Percentiles rank a stretch among this genome's conserved stretches.
Conservation (phyloP, 92 coral and sea anemone genomes). For the Nematostella vectensis region DNA sequence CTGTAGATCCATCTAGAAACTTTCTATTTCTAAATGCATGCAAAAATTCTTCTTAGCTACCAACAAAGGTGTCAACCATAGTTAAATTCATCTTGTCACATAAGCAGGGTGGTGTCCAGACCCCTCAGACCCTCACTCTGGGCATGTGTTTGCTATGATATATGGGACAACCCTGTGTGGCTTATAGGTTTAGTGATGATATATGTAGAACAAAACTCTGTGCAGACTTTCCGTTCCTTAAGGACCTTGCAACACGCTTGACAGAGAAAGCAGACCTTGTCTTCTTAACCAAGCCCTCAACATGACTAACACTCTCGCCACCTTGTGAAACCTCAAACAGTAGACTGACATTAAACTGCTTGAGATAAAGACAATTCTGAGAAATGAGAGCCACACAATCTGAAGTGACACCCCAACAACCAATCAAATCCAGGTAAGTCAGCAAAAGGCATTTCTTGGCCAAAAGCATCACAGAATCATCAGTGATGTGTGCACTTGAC, state of each 20-base stretch:
- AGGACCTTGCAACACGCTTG: conserved; percentile 35
- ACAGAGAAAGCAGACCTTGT: conserved; percentile 35
- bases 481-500: conserved; percentile 50
- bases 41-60: too few species aligned
- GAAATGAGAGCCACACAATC: conserved; percentile 31
- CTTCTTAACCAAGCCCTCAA: conserved; percentile 17
- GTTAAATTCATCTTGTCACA: too few species aligned
- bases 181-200: conserved; percentile 43
- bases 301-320: conserved; percentile 11
- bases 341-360: conserved; percentile 50
- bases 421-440: conserved; percentile 62
- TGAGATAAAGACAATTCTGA: conserved; percentile 39
- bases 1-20: too few species aligned
- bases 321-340: conserved; percentile 11
- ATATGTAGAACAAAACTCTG: conserved; percentile 58
- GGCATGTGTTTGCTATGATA: too few species aligned
- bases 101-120: too few species aligned
- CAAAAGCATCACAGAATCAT: conserved; percentile 40
- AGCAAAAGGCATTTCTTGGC: conserved; percentile 42
- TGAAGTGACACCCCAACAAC: conserved; percentile 48
- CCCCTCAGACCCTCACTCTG: too few species aligned
- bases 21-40: too few species aligned
- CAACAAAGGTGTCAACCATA: too few species aligned
- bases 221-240: conserved; percentile 45
- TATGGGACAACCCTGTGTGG: too few species aligned